These are phyloP conservation scores for Myxocyprinus asiaticus DNA, from an alignment of 2,113 vertebrate species.

Conservation along the genomic window DNA sequence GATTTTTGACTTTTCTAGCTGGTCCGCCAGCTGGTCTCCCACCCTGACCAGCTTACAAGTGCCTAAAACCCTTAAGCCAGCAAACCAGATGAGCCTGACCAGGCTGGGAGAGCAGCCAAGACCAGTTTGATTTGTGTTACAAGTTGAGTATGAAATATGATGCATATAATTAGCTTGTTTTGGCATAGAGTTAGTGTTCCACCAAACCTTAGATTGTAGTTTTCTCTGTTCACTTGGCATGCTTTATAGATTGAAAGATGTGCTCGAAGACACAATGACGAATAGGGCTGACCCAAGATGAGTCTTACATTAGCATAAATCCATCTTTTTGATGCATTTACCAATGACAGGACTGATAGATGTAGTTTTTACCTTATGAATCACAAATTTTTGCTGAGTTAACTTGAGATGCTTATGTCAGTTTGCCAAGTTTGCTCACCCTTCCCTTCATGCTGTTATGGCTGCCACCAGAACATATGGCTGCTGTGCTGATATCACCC, in stretches of 20 bases:
- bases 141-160: not conserved
- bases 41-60: no score
- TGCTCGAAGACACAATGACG: not conserved
- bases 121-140: no score
- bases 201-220: not conserved
- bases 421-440: conserved; percentile 31
- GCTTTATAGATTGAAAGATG: conserved; percentile 13
- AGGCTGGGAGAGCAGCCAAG: no score
- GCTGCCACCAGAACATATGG: conserved; percentile 46
- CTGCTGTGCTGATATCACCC: conserved; percentile 43
- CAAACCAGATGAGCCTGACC: no score
- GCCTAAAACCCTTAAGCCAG: no score
- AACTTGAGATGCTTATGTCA: conserved; percentile 2
- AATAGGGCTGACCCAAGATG: conserved; percentile 10
- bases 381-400: conserved; percentile 22
- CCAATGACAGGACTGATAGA: conserved; percentile 1
- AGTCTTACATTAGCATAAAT: conserved; percentile 12
- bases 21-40: no score
- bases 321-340: conserved; percentile 35
- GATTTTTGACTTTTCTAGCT: no score
- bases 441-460: conserved; percentile 43
- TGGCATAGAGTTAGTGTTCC: not conserved
- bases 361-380: conserved; percentile 12
- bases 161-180: not conserved
- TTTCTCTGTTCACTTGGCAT: conserved; percentile 18